These are phyloP conservation scores for Apodemia mormo DNA, from an alignment of 2,888 invertebrate genomes.

Conservation along the genomic window DNA sequence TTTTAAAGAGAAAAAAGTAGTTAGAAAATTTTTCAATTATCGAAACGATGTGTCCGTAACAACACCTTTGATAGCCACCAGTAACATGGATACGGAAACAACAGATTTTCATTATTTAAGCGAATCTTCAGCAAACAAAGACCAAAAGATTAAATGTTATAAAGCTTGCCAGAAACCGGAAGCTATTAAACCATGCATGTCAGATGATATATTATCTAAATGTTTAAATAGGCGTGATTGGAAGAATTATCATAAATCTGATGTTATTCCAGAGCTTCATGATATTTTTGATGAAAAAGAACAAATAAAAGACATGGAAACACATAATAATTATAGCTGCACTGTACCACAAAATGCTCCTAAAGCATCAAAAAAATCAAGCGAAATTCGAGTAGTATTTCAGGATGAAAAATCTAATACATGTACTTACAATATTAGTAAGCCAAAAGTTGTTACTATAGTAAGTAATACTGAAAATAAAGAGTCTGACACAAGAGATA, in stretches of 20 bases:
- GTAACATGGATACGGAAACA: constrained; percentile 63
- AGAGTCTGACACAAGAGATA: constrained; percentile 30
- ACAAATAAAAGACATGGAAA: constrained; percentile 21
- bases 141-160: constrained; percentile 64
- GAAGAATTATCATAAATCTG: constrained; percentile 51
- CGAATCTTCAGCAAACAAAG: constrained; percentile 55
- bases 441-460: constrained; percentile 11
- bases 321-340: constrained; percentile 14
- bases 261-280: constrained; percentile 40
- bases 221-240: constrained; percentile 66
- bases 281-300: constrained; percentile 25
- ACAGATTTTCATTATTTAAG: constrained; percentile 56
- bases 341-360: not conserved
- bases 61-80: constrained; percentile 63
- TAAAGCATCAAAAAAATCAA: constrained; percentile 28
- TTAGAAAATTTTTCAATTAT: constrained; percentile 59
- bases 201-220: constrained; percentile 70
- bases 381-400: constrained; percentile 45
- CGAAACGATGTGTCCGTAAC: constrained; percentile 65
- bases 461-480: constrained; percentile 27
- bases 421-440: constrained; percentile 21
- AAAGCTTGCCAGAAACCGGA: constrained; percentile 62
- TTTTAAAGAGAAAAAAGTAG: constrained; percentile 46
- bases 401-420: constrained; percentile 43
- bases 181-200: constrained; percentile 55